Evolutionary conservation across 2,113 vertebrate species (phyloP), one percentile per base, ranked within the genome.

Genomic region (Burhinus bistriatus): DNA sequence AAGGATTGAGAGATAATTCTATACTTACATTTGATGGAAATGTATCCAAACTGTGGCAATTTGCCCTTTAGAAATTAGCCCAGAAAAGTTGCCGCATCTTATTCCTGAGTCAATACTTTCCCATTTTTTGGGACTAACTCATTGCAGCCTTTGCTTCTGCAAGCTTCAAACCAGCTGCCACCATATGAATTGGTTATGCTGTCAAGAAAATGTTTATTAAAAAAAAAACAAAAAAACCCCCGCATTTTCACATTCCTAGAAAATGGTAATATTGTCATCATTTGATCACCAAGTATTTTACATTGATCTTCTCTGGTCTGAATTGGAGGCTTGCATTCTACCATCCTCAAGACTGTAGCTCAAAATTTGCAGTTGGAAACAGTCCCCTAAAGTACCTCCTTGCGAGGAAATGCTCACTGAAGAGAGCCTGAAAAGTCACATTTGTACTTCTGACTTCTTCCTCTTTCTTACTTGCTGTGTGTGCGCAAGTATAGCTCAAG

Each of bases 361-460:
- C 21, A 65, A 44, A 64, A 77, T 70, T 44, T 73, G 17, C 30
- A 17, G 7, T 13, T 80, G 36, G 54, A 81, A 77, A 73, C 13
- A 51, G 8, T 77, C 12, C 7, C 11, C 3, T 92, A 4, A 26
- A 25, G 6, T n/a, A 44, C 27, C 14, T 72, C 18, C n/a, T n/a
- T n/a, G 22, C 0, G 0, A 71, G 14, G 18, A 93, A 71, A 40
- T 23, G 29, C 26, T 64, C 5, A 5, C 17, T 64, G 51, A 70
- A 58, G 82, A 36, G 21, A 82, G 5, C 27, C 32, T 61, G 54
- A 49, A 40, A 76, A 83, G 19, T 65, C n/a, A 12, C 23, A 5
- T 78, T 78, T 66, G 26, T 78, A 40, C 26, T 81, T 87, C n/a
- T 55, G n/a, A 38, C 27, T 38, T 69, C 30, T 77, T 73, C 9